Evolutionary conservation across 2,113 vertebrate species (phyloP).

Genomic region (Hassar affinis): DNA sequence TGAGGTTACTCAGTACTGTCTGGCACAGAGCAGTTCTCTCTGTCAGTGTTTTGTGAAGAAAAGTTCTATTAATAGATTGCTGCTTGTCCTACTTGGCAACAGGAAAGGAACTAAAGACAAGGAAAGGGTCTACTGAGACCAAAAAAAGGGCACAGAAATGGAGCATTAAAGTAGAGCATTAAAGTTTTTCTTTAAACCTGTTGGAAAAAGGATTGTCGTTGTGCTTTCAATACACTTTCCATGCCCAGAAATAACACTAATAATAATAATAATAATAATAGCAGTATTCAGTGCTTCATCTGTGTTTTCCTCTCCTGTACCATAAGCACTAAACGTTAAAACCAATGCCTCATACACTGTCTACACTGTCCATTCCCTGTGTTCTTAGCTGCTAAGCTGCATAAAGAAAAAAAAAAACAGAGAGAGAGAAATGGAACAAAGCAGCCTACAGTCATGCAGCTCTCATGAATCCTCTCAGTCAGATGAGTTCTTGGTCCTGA

Average conservation of each 20-base stretch:
- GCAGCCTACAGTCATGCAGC: conserved; percentile 9
- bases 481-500: conserved; percentile 18
- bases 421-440: background rate
- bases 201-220: conserved; percentile 3
- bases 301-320: background rate
- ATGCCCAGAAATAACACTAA: background rate
- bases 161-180: conserved; percentile 64
- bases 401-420: background rate
- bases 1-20: conserved; percentile 67
- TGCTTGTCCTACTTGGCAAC: conserved; percentile 79
- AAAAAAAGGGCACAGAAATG: conserved; percentile 67
- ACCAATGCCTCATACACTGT: background rate
- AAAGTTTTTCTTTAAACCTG: conserved; percentile 30
- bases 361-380: background rate
- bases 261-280: background rate
- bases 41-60: conserved; percentile 64
- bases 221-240: background rate
- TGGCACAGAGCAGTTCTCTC: conserved; percentile 60
- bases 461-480: conserved; percentile 43
- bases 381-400: background rate
- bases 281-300: background rate
- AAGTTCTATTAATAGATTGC: conserved; percentile 74
- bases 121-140: conserved; percentile 71
- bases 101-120: conserved; percentile 72
- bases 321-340: background rate